Evolutionary conservation across 2,113 vertebrate species (phyloP).

Genomic region (Dasyurus viverrinus): DNA sequence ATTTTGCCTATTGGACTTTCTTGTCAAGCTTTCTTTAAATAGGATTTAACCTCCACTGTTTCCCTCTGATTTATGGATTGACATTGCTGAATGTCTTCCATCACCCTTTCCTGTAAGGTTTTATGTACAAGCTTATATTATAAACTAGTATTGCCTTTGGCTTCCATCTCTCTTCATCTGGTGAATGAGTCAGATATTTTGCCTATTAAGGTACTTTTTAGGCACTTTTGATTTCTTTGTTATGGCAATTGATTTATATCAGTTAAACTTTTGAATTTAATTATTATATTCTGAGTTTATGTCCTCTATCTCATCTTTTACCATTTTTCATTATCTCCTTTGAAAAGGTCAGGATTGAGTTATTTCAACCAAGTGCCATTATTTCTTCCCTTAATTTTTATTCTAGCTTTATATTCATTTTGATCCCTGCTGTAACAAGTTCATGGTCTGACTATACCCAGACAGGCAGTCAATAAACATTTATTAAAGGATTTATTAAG

Average conservation of each 20-base stretch:
- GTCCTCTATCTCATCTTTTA: neutral
- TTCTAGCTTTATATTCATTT: neutral
- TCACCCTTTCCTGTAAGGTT: neutral
- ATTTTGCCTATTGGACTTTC: neutral
- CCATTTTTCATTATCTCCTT: constrained; percentile 1
- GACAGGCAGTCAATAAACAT: neutral
- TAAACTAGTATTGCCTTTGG: neutral
- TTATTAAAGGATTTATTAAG: neutral
- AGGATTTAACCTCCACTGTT: neutral
- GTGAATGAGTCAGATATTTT: neutral
- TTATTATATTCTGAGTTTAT: neutral
- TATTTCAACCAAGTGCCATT: neutral
- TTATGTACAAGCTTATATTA: neutral
- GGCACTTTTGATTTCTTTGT: neutral
- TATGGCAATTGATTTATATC: neutral
- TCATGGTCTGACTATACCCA: neutral
- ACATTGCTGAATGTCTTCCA: neutral
- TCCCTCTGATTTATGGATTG: neutral
- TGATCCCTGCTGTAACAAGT: neutral
- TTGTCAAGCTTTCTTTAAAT: neutral
- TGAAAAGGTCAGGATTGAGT: neutral
- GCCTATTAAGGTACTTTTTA: neutral
- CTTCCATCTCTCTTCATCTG: neutral
- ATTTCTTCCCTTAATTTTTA: neutral
- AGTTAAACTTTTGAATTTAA: neutral